Conservation (phyloP, 35 echinoderm and acorn worm species). For the Apostichopus parvimensis region DNA sequence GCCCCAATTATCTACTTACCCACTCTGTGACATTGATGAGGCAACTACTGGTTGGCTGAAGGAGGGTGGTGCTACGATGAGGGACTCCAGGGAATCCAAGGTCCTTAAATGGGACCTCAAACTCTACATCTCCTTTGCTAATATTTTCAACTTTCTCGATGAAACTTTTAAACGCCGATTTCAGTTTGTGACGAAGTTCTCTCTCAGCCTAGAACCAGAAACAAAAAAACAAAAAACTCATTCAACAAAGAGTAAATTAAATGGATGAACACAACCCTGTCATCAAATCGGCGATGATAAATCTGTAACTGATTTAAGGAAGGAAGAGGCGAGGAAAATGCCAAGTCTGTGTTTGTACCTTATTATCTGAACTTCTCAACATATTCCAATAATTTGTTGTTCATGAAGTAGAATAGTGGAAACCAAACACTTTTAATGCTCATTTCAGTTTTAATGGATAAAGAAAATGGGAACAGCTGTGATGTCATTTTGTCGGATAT, state of each 20-base stretch:
- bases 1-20: conserved; percentile 53
- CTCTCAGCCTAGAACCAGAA: conserved; percentile 68
- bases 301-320: too few relatives aligned
- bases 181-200: conserved; percentile 92
- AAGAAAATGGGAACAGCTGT: too few relatives aligned
- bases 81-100: conserved; percentile 94
- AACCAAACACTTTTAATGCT: too few relatives aligned
- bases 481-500: too few relatives aligned
- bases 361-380: too few relatives aligned
- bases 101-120: conserved; percentile 96
- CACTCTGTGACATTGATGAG: conserved; percentile 93
- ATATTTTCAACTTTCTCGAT: conserved; percentile 95
- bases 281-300: background rate
- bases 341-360: too few relatives aligned
- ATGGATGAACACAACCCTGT: background rate
- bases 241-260: background rate
- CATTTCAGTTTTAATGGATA: too few relatives aligned
- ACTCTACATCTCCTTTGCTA: conserved; percentile 91
- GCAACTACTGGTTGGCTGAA: conserved; percentile 94
- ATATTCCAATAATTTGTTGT: too few relatives aligned
- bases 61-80: conserved; percentile 81
- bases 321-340: too few relatives aligned
- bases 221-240: background rate
- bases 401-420: too few relatives aligned
- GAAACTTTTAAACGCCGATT: conserved; percentile 98